Conservation (phyloP, 2,797 vertebrate species). For the Sebastiscus tertius region DNA sequence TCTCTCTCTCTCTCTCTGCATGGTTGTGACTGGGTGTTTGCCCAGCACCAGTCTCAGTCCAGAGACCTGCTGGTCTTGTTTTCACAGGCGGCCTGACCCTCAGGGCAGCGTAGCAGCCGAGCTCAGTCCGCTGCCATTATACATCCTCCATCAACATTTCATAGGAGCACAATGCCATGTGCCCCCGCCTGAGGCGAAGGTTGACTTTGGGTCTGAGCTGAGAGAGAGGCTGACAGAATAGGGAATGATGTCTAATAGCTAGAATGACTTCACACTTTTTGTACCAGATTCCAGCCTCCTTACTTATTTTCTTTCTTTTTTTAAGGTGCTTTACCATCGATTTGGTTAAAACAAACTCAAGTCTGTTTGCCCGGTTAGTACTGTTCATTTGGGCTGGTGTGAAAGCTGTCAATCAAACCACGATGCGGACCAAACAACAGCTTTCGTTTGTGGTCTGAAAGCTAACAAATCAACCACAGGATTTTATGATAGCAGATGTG, state of each 20-base stretch:
- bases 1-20: constrained; percentile 1
- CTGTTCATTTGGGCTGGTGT: not conserved
- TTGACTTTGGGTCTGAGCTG: constrained; percentile 50
- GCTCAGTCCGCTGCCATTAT: constrained; percentile 59
- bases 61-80: constrained; percentile 59
- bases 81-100: constrained; percentile 62
- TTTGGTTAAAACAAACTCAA: not conserved
- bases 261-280: constrained; percentile 18
- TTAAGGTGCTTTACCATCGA: not conserved
- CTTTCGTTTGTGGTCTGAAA: not conserved
- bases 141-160: constrained; percentile 60
- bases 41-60: constrained; percentile 26
- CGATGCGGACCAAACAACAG: not conserved
- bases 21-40: constrained; percentile 45
- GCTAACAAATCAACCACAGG: not conserved
- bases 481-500: not conserved
- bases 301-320: not conserved
- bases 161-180: constrained; percentile 37
- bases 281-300: not conserved
- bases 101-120: constrained; percentile 16
- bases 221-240: constrained; percentile 39
- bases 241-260: constrained; percentile 37
- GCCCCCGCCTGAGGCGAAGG: constrained; percentile 41
- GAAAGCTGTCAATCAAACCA: not conserved
- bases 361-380: not conserved